A percentile compares a stretch with the other conserved stretches of the same genome.
These are phyloP conservation scores for Syrista parreyssii DNA, from an alignment of 2,888 invertebrate species.

Conservation along the genomic window DNA sequence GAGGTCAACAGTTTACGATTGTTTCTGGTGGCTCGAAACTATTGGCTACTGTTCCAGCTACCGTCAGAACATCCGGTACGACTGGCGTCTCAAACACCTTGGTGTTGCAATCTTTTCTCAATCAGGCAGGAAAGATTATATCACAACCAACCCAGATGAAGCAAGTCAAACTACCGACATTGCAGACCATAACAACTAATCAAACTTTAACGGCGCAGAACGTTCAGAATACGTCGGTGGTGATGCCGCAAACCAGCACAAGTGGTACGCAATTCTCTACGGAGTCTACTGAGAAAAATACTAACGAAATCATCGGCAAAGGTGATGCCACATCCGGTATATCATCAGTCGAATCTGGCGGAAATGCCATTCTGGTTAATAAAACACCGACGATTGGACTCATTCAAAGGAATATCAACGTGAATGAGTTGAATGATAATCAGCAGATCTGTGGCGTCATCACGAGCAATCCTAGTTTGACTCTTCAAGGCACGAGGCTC, in stretches of 20 bases:
- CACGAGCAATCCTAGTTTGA: constrained; percentile 59
- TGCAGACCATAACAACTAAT: constrained; percentile 50
- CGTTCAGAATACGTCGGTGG: constrained; percentile 44
- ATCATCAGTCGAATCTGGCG: constrained; percentile 27
- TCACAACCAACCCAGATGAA: constrained; percentile 51
- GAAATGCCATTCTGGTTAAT: constrained; percentile 51
- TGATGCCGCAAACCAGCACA: constrained; percentile 47
- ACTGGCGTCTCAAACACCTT: constrained; percentile 72
- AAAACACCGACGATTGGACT: constrained; percentile 50
- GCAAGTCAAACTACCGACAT: constrained; percentile 56
- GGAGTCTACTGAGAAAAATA: constrained; percentile 24
- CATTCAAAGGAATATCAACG: constrained; percentile 48
- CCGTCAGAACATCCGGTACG: constrained; percentile 46
- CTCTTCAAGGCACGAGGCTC: constrained; percentile 53
- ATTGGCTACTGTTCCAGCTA: constrained; percentile 57
- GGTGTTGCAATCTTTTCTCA: constrained; percentile 75
- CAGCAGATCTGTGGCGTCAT: constrained; percentile 62
- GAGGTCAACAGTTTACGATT: constrained; percentile 79
- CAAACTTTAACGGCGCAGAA: constrained; percentile 41
- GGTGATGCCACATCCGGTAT: not conserved
- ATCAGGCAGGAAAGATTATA: constrained; percentile 70
- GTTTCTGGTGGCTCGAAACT: constrained; percentile 77
- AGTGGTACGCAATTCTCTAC: constrained; percentile 41
- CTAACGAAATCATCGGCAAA: not conserved
- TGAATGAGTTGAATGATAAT: constrained; percentile 45